Percentiles rank a stretch among this genome's conserved stretches.
Conservation (phyloP, 2,888 invertebrate genomes). For the Thymelicus lineola region DNA sequence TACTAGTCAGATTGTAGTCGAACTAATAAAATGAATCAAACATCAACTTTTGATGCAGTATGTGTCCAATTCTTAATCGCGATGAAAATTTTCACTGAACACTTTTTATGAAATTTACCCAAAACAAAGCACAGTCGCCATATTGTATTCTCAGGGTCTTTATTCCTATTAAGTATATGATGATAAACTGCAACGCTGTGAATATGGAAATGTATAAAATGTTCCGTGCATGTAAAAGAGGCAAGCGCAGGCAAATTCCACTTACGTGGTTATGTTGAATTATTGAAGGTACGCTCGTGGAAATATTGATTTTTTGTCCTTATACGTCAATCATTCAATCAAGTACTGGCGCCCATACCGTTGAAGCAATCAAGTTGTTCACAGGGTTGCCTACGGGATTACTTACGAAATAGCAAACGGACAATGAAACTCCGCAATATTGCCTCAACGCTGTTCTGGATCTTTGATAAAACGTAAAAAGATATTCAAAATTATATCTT, state of each 20-base stretch:
- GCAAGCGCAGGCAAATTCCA: slow-evolving; percentile 29
- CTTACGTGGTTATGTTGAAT: slow-evolving; percentile 37
- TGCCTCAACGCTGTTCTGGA: too few species aligned
- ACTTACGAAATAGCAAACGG: not conserved
- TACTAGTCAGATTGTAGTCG: too few species aligned
- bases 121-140: not conserved
- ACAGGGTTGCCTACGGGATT: slow-evolving; percentile 18
- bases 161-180: not conserved
- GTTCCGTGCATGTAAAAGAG: slow-evolving; percentile 25
- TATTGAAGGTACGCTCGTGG: slow-evolving; percentile 35
- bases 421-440: not conserved
- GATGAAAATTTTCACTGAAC: too few species aligned
- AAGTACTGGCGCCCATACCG: slow-evolving; percentile 57
- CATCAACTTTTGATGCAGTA: too few species aligned
- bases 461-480: not conserved
- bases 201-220: slow-evolving; percentile 7
- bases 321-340: slow-evolving; percentile 78
- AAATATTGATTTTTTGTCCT: slow-evolving; percentile 39
- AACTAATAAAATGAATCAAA: too few species aligned
- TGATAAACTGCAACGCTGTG: not conserved
- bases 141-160: not conserved
- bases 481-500: too few species aligned
- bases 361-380: slow-evolving; percentile 17
- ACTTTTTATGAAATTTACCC: too few species aligned
- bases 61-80: too few species aligned